Conservation (phyloP, 2,113 vertebrate genomes). For the Ariopsis seemanni region DNA sequence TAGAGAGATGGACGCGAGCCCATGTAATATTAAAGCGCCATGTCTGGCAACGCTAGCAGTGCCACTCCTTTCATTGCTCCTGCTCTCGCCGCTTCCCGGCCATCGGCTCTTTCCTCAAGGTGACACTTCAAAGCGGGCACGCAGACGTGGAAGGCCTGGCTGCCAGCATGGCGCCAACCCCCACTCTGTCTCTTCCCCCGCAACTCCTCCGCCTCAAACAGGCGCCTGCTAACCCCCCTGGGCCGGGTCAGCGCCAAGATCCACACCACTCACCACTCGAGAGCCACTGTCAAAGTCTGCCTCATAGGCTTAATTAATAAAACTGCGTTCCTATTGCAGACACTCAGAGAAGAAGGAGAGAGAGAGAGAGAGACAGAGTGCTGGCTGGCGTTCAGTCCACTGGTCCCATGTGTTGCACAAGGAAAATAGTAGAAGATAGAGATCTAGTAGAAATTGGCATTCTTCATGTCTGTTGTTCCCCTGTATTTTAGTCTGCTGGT, state of each 20-base stretch:
- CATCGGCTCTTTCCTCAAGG: conserved; percentile 78
- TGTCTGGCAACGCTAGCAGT: conserved; percentile 77
- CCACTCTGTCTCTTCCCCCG: conserved; percentile 28
- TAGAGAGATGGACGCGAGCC: conserved; percentile 76
- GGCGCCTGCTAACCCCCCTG: conserved; percentile 66
- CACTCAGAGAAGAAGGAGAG: conserved; percentile 44
- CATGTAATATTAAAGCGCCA: conserved; percentile 79
- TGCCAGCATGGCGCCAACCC: conserved; percentile 78
- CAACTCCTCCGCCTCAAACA: conserved; percentile 78
- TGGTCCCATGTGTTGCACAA: conserved; percentile 34
- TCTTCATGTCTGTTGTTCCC: neutral
- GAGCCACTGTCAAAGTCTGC: conserved; percentile 73
- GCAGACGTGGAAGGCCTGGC: conserved; percentile 74
- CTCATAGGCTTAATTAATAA: conserved; percentile 76
- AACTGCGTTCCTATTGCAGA: conserved; percentile 68
- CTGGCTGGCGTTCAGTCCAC: conserved; percentile 40
- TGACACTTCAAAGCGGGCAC: conserved; percentile 92
- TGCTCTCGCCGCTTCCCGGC: conserved; percentile 72
- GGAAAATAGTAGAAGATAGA: conserved; percentile 8
- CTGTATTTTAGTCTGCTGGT: conserved; percentile 9
- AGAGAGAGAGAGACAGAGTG: conserved; percentile 15
- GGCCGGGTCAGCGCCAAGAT: conserved; percentile 76
- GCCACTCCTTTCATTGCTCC: conserved; percentile 74
- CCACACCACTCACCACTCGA: conserved; percentile 66
- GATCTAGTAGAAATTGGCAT: neutral